These are phyloP conservation scores for Schizothorax lantsangensis DNA, from an alignment of 2,797 vertebrate genomes.

Conservation along the genomic window DNA sequence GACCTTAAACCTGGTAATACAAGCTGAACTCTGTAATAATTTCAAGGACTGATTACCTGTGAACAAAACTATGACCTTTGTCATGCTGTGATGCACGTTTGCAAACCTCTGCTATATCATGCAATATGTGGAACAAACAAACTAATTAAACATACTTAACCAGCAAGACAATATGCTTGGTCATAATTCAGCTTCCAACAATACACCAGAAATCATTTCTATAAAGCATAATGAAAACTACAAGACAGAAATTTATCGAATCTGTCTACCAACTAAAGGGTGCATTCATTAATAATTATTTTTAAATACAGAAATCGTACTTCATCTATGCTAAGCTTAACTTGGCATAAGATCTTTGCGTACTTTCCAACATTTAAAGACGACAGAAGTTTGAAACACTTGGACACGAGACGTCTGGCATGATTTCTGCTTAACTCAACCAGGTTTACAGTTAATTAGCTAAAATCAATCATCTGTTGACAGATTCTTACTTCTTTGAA, in stretches of 20 bases:
- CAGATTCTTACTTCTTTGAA: not conserved
- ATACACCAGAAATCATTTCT: not conserved
- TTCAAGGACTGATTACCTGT: not conserved
- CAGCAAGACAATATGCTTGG: not conserved
- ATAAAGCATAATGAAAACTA: not conserved
- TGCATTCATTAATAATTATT: not conserved
- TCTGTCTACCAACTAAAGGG: not conserved
- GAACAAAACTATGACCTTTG: slow-evolving; percentile 12
- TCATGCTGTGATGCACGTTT: not conserved
- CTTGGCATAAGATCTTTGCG: not conserved
- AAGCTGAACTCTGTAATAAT: not conserved
- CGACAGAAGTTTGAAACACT: slow-evolving; percentile 1
- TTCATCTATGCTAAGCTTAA: not conserved
- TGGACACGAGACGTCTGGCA: not conserved
- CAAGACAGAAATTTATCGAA: not conserved
- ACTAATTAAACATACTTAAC: not conserved
- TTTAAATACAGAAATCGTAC: not conserved
- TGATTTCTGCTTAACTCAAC: not conserved
- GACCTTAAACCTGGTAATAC: not conserved
- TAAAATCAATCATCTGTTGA: slow-evolving; percentile 25
- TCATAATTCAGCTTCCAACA: not conserved
- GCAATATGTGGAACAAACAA: not conserved
- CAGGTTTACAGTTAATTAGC: slow-evolving; percentile 10
- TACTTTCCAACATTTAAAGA: not conserved
- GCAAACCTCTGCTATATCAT: not conserved